These are phyloP conservation scores for Brachyrhaphis roseni DNA, from an alignment of 2,797 vertebrate genomes.

Conservation along the genomic window DNA sequence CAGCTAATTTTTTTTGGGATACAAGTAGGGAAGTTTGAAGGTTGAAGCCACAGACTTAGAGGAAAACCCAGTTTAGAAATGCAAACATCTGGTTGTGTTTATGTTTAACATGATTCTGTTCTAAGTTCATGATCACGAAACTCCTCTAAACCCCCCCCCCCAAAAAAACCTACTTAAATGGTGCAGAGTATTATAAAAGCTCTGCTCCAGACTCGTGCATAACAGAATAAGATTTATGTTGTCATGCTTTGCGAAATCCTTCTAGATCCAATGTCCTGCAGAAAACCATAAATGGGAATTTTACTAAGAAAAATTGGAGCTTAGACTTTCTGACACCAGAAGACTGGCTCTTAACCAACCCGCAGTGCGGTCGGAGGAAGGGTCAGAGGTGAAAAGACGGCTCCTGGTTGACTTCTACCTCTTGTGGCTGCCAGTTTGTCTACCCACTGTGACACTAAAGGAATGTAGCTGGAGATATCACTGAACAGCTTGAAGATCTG, in stretches of 20 bases:
- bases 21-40: neutral
- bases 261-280: neutral
- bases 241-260: neutral
- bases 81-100: neutral
- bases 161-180: neutral
- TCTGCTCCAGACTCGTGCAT: neutral
- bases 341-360: slow-evolving; percentile 14
- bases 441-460: slow-evolving; percentile 22
- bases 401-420: slow-evolving; percentile 39
- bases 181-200: neutral
- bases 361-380: slow-evolving; percentile 18
- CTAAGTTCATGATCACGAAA: neutral
- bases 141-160: neutral
- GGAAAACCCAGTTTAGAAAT: neutral
- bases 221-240: neutral
- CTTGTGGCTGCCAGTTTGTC: slow-evolving; percentile 24
- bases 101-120: neutral
- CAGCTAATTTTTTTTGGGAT: neutral
- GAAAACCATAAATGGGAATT: neutral
- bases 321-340: slow-evolving; percentile 11
- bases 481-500: slow-evolving; percentile 48
- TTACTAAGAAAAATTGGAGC: neutral
- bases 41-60: neutral
- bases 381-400: slow-evolving; percentile 60
- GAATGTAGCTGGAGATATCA: slow-evolving; percentile 61